A percentile compares a stretch with the other conserved stretches of the same genome.
Conservation (phyloP, 2,888 invertebrate species). For the Drosophila subsilvestris region DNA sequence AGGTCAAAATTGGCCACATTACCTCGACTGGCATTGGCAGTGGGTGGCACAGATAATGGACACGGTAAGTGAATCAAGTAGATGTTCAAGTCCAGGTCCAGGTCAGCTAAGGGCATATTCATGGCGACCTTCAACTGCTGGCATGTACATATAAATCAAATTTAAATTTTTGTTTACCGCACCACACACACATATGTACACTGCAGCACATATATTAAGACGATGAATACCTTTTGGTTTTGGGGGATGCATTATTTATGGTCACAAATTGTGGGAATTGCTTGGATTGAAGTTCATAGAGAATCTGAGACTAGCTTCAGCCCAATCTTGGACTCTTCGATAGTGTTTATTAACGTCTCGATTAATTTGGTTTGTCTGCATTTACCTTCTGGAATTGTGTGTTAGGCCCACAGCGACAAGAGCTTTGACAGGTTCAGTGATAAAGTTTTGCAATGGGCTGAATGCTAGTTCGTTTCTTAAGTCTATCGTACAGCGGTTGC, state of each 20-base stretch:
- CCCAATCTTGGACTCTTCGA: constrained; percentile 14
- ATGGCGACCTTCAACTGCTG: constrained; percentile 32
- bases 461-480: constrained; percentile 66
- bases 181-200: background rate
- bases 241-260: constrained; percentile 25
- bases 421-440: constrained; percentile 12
- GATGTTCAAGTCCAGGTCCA: constrained; percentile 12
- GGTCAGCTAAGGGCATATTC: constrained; percentile 28
- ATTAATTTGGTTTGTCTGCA: background rate
- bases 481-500: constrained; percentile 57
- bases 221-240: constrained; percentile 26
- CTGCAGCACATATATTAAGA: constrained; percentile 4
- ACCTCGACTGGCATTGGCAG: constrained; percentile 22
- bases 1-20: constrained; percentile 35
- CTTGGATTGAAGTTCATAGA: constrained; percentile 6
- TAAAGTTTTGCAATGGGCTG: constrained; percentile 50
- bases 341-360: background rate
- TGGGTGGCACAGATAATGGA: constrained; percentile 25
- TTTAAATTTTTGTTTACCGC: constrained; percentile 33
- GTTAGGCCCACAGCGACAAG: constrained; percentile 7
- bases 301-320: constrained; percentile 20
- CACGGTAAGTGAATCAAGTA: background rate
- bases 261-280: constrained; percentile 23
- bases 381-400: too few relatives aligned
- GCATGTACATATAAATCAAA: constrained; percentile 34